Evolutionary conservation across 1,140 invertebrate species (phyloP), one percentile per base, ranked within the genome.

Genomic region (Rhopalosiphum padi): DNA sequence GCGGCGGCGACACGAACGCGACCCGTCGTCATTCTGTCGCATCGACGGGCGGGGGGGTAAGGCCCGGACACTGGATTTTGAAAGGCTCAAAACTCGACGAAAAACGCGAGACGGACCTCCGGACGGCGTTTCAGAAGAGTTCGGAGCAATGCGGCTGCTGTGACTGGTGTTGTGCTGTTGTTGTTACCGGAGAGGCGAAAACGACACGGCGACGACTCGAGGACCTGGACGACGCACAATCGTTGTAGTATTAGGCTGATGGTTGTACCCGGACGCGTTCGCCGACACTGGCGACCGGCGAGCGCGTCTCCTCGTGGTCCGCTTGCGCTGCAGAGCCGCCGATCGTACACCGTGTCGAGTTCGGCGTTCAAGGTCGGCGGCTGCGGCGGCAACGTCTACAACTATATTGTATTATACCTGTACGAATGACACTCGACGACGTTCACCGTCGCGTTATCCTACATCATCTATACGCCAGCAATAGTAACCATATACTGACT

Each of bases 301-400:
- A 37, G 25, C 23, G 68, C 25, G 60, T 35, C 25, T 30, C 53
- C 91, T 51, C 91, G 91, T 92, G 43, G 48, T 53, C 43, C 25
- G 89, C 51, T 89, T 43, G 85, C 21, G 51, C 35, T 35, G 46
- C 87, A 85, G 23, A 41, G 37, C 7, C n/a, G 46, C 46, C 60
- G 90, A n/a, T 23, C 48, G 91, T 43, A 41, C 46, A 21, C n/a
- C 11, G 30, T n/a, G 41, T 88, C 55, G 90, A 43, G 60, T 77
- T 77, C 11, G n/a, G 46, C 91, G 77, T 83, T 91, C 91, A 92
- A 92, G 91, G 91, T 93, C 91, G 35, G 30, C 82, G 48, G 90
- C 68, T 18, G 35, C 77, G 68, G 25, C 77, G n/a, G 85, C 37
- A 43, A 86, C 37, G 41, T 46, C 30, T 77, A 77, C 60, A 77